phyloP scores from a whole-genome alignment of 2,797 vertebrate species.

The Merluccius polli region DNA sequence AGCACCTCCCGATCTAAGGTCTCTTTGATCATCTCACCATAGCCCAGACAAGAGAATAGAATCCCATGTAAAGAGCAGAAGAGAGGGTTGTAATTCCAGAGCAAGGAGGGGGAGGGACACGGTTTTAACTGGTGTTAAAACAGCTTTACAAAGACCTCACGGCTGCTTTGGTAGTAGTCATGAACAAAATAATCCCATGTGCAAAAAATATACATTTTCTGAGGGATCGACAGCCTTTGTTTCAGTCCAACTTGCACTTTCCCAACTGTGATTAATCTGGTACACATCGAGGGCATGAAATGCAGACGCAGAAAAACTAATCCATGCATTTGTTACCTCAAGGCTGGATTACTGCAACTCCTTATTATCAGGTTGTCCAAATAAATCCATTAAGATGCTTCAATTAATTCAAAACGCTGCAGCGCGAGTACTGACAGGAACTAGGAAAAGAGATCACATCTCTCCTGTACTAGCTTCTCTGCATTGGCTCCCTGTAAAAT shows the following conservation, averaged over 20 bases:
- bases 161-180: slow-evolving; percentile 45
- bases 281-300: slow-evolving; percentile 32
- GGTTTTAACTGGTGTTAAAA: slow-evolving; percentile 38
- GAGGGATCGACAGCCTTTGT: slow-evolving; percentile 44
- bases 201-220: slow-evolving; percentile 27
- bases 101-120: slow-evolving; percentile 46
- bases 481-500: too few relatives aligned
- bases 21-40: slow-evolving; percentile 65
- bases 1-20: slow-evolving; percentile 53
- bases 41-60: slow-evolving; percentile 54
- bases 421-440: too few relatives aligned
- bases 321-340: too few relatives aligned
- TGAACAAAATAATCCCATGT: slow-evolving; percentile 59
- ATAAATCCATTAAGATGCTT: too few relatives aligned
- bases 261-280: slow-evolving; percentile 56
- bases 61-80: slow-evolving; percentile 38
- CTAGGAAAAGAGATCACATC: too few relatives aligned
- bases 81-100: slow-evolving; percentile 48
- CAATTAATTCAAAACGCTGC: too few relatives aligned
- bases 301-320: too few relatives aligned
- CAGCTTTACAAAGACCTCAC: slow-evolving; percentile 47
- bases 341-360: too few relatives aligned
- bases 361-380: too few relatives aligned
- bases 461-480: too few relatives aligned
- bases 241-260: slow-evolving; percentile 47